Evolutionary conservation across 2,888 invertebrate species (phyloP).

Genomic region (Nipponacmea schrenckii): DNA sequence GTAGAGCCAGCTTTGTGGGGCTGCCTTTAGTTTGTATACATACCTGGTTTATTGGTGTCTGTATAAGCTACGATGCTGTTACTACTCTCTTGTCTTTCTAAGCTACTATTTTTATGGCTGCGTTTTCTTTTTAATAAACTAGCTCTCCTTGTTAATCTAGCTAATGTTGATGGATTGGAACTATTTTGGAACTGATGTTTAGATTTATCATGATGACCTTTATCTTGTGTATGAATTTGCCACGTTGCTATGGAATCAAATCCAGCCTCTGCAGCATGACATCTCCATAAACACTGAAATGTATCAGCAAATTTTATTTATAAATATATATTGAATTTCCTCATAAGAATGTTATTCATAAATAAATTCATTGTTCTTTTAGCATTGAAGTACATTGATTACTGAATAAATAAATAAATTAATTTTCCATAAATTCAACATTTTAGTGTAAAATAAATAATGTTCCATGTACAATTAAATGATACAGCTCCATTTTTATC

Average conservation of each 20-base stretch:
- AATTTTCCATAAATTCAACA: too few species aligned
- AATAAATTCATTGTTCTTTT: too few species aligned
- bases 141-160: slow-evolving; percentile 53
- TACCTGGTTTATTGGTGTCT: neutral
- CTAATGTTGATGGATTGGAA: slow-evolving; percentile 36
- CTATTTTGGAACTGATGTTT: slow-evolving; percentile 36
- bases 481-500: too few species aligned
- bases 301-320: neutral
- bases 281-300: slow-evolving; percentile 78
- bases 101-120: slow-evolving; percentile 10
- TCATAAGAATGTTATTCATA: too few species aligned
- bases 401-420: too few species aligned
- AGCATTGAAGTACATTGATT: too few species aligned
- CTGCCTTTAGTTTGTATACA: neutral
- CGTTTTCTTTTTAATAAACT: slow-evolving; percentile 47
- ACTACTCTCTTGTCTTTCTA: slow-evolving; percentile 40
- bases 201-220: slow-evolving; percentile 29
- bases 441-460: too few species aligned
- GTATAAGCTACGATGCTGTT: slow-evolving; percentile 1
- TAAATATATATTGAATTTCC: too few species aligned
- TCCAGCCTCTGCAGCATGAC: slow-evolving; percentile 81
- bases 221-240: slow-evolving; percentile 76
- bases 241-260: slow-evolving; percentile 81
- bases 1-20: slow-evolving; percentile 21
- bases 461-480: too few species aligned